Percentiles rank a stretch among this genome's conserved stretches.
Conservation (phyloP, 1,140 invertebrate species). For the Brachionus calyciflorus region DNA sequence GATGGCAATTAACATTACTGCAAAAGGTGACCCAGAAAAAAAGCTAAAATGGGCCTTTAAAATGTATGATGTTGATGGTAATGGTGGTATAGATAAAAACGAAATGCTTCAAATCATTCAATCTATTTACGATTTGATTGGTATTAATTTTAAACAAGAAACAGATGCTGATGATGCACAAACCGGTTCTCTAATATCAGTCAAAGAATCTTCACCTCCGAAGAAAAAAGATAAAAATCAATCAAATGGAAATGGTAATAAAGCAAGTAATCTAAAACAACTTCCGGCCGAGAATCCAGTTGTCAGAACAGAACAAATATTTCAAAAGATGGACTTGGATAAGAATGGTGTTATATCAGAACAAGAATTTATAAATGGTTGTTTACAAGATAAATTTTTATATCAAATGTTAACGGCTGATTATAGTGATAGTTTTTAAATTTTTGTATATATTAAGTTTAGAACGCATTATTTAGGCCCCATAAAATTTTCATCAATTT, state of each 20-base stretch:
- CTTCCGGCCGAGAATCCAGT: constrained; percentile 67
- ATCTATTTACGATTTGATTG: constrained; percentile 46
- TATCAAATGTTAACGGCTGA: constrained; percentile 76
- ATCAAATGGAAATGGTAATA: constrained; percentile 35
- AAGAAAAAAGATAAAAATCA: not conserved
- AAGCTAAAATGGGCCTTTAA: constrained; percentile 99
- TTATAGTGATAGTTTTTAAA: constrained; percentile 43
- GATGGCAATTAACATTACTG: constrained; percentile 94
- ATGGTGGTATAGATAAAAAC: constrained; percentile 95
- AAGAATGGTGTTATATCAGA: constrained; percentile 95
- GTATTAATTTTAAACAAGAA: not conserved
- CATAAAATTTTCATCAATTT: too few species aligned
- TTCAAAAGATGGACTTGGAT: constrained; percentile 98
- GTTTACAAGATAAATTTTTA: constrained; percentile 92
- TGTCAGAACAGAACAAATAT: constrained; percentile 94
- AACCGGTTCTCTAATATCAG: not conserved
- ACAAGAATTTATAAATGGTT: constrained; percentile 97
- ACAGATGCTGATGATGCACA: not conserved
- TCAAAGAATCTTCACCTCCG: not conserved
- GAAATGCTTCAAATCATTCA: constrained; percentile 66
- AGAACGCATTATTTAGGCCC: too few species aligned
- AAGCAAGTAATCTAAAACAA: constrained; percentile 46
- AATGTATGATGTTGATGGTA: constrained; percentile 95
- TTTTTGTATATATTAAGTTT: not conserved
- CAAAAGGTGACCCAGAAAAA: constrained; percentile 92